phyloP scores from a whole-genome alignment of 2,888 invertebrate genomes.

The Apocheima hispidaria region DNA sequence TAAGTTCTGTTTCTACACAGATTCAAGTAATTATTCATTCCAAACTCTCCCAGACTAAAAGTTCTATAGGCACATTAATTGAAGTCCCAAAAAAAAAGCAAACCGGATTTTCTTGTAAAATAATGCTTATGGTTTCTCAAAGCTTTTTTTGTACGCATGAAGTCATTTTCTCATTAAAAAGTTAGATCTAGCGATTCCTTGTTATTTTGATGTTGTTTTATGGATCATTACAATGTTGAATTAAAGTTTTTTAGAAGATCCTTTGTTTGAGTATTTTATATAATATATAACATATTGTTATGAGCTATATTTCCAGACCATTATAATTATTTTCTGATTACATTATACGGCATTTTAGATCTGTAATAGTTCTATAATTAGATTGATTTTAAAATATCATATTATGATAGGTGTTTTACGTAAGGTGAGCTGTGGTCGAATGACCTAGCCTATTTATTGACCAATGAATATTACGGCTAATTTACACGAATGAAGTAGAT shows the following conservation, averaged over 20 bases:
- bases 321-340: no score
- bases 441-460: no score
- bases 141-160: slow-evolving; percentile 36
- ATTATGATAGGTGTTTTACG: no score
- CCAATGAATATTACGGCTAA: no score
- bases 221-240: slow-evolving; percentile 14
- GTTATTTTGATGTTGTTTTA: slow-evolving; percentile 28
- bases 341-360: no score
- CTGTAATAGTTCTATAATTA: no score
- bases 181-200: slow-evolving; percentile 16
- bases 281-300: background rate
- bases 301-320: background rate
- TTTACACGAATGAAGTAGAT: no score
- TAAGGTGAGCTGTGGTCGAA: no score
- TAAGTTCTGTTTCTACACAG: background rate
- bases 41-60: slow-evolving; percentile 1
- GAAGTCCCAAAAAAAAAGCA: slow-evolving; percentile 31
- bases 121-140: slow-evolving; percentile 30
- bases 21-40: background rate
- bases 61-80: slow-evolving; percentile 27
- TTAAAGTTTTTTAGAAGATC: slow-evolving; percentile 16
- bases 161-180: slow-evolving; percentile 38
- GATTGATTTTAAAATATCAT: no score
- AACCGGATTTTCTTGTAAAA: slow-evolving; percentile 37
- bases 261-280: slow-evolving; percentile 8